Evolutionary conservation across 1,140 invertebrate genomes (phyloP).

Genomic region (Trichonephila inaurata): DNA sequence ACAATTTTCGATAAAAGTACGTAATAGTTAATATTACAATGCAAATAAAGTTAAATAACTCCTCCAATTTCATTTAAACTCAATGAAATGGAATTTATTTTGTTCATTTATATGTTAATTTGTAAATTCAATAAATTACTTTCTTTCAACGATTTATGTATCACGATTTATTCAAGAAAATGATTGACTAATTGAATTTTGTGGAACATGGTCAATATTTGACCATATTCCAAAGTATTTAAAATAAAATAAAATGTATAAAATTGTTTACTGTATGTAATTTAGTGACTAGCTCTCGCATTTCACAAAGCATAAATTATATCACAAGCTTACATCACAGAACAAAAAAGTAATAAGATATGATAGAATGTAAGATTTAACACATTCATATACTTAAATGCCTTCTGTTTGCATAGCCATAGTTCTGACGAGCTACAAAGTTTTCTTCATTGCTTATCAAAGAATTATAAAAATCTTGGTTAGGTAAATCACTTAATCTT

Average conservation of each 20-base stretch:
- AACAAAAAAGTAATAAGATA: not conserved
- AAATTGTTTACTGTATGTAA: not conserved
- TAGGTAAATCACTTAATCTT: constrained; percentile 1
- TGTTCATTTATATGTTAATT: no score
- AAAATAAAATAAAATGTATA: not conserved
- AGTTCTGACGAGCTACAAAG: constrained; percentile 15
- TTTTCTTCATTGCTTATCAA: constrained; percentile 47
- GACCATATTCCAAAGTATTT: not conserved
- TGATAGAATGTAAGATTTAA: not conserved
- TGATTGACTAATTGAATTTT: no score
- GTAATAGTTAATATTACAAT: no score
- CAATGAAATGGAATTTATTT: no score
- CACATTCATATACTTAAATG: constrained; percentile 40
- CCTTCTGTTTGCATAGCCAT: constrained; percentile 49
- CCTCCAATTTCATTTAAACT: no score
- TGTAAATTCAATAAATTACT: no score
- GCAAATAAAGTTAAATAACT: no score
- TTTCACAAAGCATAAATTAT: not conserved
- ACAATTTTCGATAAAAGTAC: no score
- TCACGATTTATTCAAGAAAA: no score
- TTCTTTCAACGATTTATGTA: no score
- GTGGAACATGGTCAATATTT: not conserved
- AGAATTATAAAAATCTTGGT: constrained; percentile 55
- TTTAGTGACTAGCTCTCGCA: no score
- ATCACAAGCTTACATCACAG: constrained; percentile 4